These are phyloP conservation scores for Drosophila sproati DNA, from an alignment of 1,140 invertebrate species.

Conservation along the genomic window DNA sequence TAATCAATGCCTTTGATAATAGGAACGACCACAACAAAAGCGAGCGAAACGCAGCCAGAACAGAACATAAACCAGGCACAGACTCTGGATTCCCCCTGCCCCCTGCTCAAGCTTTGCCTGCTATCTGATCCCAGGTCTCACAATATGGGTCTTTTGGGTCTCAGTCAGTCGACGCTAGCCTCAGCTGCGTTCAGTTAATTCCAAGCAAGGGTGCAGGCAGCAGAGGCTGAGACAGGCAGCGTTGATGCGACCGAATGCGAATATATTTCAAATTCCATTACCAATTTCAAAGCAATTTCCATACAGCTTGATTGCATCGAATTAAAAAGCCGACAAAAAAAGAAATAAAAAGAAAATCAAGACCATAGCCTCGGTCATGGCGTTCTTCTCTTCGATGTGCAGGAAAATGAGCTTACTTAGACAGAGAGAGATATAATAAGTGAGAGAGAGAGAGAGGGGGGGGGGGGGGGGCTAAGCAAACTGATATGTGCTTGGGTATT, in stretches of 20 bases:
- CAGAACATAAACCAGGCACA: not conserved
- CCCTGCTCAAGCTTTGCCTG: too few relatives aligned
- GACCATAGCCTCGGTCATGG: constrained; percentile 28
- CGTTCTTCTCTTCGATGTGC: not conserved
- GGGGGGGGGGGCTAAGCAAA: constrained; percentile 19
- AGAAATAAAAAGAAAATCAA: constrained; percentile 52
- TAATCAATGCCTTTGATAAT: constrained; percentile 48
- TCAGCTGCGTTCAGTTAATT: constrained; percentile 50
- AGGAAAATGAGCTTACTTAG: constrained; percentile 34
- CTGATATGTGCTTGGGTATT: constrained; percentile 25
- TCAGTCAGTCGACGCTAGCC: constrained; percentile 20
- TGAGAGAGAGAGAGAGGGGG: not conserved
- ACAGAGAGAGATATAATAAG: not conserved
- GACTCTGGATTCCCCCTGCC: too few relatives aligned
- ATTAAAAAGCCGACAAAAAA: constrained; percentile 60
- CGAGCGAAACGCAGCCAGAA: constrained; percentile 1
- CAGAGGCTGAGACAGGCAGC: not conserved
- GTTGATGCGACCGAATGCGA: constrained; percentile 40
- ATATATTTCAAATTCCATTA: constrained; percentile 64
- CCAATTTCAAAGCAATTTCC: constrained; percentile 68
- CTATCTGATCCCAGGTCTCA: not conserved
- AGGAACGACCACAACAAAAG: constrained; percentile 35
- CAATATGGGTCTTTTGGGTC: not conserved
- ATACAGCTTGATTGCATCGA: constrained; percentile 65
- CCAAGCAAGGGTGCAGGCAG: constrained; percentile 37